phyloP scores from a whole-genome alignment of 2,797 vertebrate genomes.

The Acrossocheilus fasciatus region DNA sequence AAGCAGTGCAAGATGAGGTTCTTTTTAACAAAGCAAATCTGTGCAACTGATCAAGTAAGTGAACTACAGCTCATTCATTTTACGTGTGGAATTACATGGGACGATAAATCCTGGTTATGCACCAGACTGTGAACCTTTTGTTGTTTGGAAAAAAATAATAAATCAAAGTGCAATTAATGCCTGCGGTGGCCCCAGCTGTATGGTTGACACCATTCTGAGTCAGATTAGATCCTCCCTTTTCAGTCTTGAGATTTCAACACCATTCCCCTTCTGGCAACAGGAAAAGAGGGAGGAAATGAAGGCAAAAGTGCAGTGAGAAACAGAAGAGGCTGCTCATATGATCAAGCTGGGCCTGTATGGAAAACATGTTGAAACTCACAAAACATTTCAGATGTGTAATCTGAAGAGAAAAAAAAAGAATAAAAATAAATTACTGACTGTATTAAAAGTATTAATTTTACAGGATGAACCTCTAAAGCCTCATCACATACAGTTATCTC shows the following conservation, averaged over 20 bases:
- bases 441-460: neutral
- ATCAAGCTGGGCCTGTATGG: neutral
- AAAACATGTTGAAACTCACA: neutral
- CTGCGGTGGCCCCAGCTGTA: neutral
- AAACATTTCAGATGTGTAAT: neutral
- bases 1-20: neutral
- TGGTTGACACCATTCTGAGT: neutral
- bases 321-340: neutral
- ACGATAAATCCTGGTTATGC: neutral
- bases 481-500: neutral
- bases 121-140: neutral
- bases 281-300: neutral
- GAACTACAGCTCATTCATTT: neutral
- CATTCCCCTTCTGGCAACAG: neutral
- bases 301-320: neutral
- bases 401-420: neutral
- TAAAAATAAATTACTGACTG: neutral
- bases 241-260: constrained; percentile 11
- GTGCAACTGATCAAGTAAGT: neutral
- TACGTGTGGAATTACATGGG: neutral
- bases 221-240: constrained; percentile 10
- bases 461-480: neutral
- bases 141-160: neutral
- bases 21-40: neutral
- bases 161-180: constrained; percentile 6